Conservation (phyloP, 1,140 invertebrate species). For the Drosophila fuyamai region DNA sequence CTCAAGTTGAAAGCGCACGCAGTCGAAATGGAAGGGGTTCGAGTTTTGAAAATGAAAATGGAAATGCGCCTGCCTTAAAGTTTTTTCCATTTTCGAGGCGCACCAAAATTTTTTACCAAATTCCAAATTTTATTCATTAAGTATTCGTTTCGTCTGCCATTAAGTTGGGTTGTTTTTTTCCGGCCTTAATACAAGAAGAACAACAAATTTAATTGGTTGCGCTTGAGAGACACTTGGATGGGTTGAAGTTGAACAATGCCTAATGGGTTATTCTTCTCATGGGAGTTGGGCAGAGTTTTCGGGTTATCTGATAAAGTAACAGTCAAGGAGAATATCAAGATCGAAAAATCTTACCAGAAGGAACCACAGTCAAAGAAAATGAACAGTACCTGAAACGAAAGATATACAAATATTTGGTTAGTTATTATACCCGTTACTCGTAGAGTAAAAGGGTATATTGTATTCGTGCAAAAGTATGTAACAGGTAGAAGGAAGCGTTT, state of each 20-base stretch:
- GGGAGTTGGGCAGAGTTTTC: constrained; percentile 11
- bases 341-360: constrained; percentile 23
- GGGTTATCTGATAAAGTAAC: constrained; percentile 22
- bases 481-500: too few species aligned
- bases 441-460: too few species aligned
- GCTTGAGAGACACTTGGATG: constrained; percentile 61
- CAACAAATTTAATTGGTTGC: constrained; percentile 77
- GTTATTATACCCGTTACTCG: too few species aligned
- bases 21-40: constrained; percentile 50
- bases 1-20: constrained; percentile 71
- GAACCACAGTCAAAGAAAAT: neutral
- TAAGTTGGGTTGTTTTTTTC: constrained; percentile 17
- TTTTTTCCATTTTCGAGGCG: constrained; percentile 39
- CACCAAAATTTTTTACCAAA: constrained; percentile 15
- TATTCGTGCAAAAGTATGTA: too few species aligned
- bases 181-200: constrained; percentile 41
- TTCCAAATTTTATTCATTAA: constrained; percentile 68
- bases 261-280: constrained; percentile 53
- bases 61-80: constrained; percentile 51
- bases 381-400: constrained; percentile 36
- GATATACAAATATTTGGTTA: constrained; percentile 7
- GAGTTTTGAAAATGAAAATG: constrained; percentile 21
- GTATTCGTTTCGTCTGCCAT: constrained; percentile 16
- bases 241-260: constrained; percentile 42
- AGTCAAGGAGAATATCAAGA: constrained; percentile 26